Evolutionary conservation across 2,888 invertebrate species (phyloP).

Genomic region (Iselma pallidipennis): DNA sequence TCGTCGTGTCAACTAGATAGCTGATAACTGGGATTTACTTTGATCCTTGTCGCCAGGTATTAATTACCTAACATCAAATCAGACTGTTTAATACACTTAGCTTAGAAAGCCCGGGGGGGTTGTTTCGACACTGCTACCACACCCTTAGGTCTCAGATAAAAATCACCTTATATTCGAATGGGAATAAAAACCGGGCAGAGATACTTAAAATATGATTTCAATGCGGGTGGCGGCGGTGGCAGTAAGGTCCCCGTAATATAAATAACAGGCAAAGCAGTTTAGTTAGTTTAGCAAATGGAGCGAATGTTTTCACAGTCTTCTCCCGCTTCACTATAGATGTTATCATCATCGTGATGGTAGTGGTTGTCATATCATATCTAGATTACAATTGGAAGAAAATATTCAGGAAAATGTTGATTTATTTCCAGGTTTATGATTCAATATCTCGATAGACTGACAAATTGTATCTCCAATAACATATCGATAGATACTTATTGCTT

Average conservation of each 20-base stretch:
- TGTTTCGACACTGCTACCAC: not conserved
- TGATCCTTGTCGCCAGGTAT: conserved; percentile 17
- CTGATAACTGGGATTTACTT: not conserved
- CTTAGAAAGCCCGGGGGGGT: not conserved
- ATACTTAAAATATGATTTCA: conserved; percentile 43
- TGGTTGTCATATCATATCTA: not conserved
- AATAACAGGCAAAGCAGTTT: conserved; percentile 58
- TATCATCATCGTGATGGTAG: conserved; percentile 25
- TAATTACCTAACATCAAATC: conserved; percentile 15
- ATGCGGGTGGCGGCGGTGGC: conserved; percentile 14
- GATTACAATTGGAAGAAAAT: not conserved
- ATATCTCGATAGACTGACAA: not conserved
- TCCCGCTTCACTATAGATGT: conserved; percentile 35
- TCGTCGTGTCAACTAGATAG: too few species aligned
- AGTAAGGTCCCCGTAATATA: conserved; percentile 52
- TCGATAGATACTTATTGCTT: too few species aligned
- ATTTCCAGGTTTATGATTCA: not conserved
- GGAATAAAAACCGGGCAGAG: conserved; percentile 18
- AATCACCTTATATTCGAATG: not conserved
- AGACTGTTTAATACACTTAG: conserved; percentile 14
- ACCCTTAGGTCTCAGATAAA: not conserved
- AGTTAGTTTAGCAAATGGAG: conserved; percentile 61
- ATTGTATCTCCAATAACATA: not conserved
- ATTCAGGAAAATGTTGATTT: not conserved
- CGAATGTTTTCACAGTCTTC: conserved; percentile 57